Percentiles rank a stretch among this genome's conserved stretches.
Conservation (phyloP, 2,888 invertebrate genomes). For the Bibio marci region DNA sequence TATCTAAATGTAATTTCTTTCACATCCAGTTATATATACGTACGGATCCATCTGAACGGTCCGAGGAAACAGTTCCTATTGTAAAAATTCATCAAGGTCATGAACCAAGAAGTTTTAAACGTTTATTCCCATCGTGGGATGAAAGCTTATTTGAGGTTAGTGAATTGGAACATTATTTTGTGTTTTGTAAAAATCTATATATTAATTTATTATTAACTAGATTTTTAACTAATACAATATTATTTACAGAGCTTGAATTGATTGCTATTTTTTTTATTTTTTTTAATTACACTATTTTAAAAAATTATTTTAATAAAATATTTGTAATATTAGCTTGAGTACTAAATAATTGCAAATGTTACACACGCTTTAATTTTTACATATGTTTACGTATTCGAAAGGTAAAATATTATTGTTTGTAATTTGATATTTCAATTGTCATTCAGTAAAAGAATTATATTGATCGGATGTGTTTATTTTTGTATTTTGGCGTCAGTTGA, state of each 20-base stretch:
- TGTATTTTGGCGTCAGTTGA: no score
- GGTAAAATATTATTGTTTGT: no score
- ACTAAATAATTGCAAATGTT: no score
- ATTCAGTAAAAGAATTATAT: no score
- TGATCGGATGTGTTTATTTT: no score
- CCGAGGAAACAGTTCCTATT: constrained; percentile 46
- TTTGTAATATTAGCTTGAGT: no score
- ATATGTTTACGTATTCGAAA: no score
- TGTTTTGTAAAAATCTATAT: neutral
- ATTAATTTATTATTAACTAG: neutral
- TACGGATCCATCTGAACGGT: constrained; percentile 47
- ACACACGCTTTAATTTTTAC: no score
- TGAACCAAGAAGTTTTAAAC: constrained; percentile 58
- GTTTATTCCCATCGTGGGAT: constrained; percentile 62
- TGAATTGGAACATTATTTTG: constrained; percentile 11
- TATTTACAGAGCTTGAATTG: neutral
- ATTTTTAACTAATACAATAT: no score
- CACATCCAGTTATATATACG: constrained; percentile 46
- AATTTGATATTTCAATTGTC: no score
- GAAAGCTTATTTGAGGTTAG: constrained; percentile 46
- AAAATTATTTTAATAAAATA: neutral
- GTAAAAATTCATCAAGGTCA: constrained; percentile 53
- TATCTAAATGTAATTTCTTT: neutral
- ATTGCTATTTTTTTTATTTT: no score
- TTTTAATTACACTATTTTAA: neutral